Base-by-base conservation (phyloP, 2,888 invertebrate genomes). In the Stictocephala bisonia region DNA sequence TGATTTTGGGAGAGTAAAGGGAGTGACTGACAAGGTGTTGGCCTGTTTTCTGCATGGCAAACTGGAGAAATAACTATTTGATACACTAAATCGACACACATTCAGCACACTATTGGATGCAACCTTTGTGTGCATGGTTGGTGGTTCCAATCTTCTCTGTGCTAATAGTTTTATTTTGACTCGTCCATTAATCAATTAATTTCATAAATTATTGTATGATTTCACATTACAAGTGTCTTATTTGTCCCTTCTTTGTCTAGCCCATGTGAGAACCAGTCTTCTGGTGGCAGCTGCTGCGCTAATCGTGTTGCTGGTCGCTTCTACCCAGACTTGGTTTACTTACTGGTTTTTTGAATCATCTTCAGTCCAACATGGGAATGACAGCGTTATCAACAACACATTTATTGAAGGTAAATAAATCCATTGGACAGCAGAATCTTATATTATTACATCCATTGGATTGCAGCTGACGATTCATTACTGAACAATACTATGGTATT, bases 321-420 rank as follows among this genome's bases (percentile, higher is more conserved):
- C 60, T 3, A 26, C 40, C 11, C 60, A 60, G 22, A 60, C 35
- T 18, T 60, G 60, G 60, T 60, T 60, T 1, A 40, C 60, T 9
- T 60, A 44, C 15, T n/a, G 35, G 60, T 40, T 60, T n/a, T 20
- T 40, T 20, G 60, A 60, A 20, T 15, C 40, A 11, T 9, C 35
- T 15, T n/a, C 35, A 22, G 40, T 40, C 20, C 40, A 35, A 11
- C 35, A 22, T 40, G 40, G 40, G 9, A 60, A 60, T 40, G 60
- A 60, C 24, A 60, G 22, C 35, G 4, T 60, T 1, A 40, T 60
- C n/a, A 60, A 60, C 15, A 26, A 24, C 41, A 24, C 60, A 1
- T 7, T 40, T 24, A 22, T 1, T 22, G 60, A 60, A 40, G 60
- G 60, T 60, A 60, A 40, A 2, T 29, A 24, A 50, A 53, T n/a